Conservation (phyloP, 2,113 vertebrate genomes). For the Peromyscus maniculatus region DNA sequence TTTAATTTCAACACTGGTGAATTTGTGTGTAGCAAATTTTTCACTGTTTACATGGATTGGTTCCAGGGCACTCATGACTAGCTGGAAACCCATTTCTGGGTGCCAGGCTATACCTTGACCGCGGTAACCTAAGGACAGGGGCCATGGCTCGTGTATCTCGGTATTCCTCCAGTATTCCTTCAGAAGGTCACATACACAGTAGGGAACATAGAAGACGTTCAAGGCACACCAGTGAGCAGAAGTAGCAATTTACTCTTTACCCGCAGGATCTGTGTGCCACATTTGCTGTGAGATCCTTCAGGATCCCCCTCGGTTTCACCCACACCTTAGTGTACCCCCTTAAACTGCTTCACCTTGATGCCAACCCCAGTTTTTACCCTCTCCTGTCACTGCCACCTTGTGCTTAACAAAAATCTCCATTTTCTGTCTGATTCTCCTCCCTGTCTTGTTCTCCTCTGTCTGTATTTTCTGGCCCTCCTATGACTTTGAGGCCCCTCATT, state of each 20-base stretch:
- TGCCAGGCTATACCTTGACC: background rate
- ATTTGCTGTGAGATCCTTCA: background rate
- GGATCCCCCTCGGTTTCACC: background rate
- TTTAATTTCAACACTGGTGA: slow-evolving; percentile 49
- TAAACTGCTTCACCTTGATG: background rate
- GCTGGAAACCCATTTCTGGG: background rate
- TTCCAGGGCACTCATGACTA: background rate
- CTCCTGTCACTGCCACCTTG: background rate
- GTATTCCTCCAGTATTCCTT: background rate
- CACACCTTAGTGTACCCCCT: background rate
- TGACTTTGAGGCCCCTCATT: background rate
- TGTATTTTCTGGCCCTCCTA: background rate
- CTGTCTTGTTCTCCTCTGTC: background rate
- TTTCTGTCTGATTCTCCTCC: background rate
- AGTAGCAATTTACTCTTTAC: background rate
- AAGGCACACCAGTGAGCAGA: background rate
- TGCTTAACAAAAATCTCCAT: background rate
- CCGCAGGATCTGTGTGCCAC: fast-evolving
- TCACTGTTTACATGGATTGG: background rate
- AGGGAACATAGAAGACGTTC: background rate
- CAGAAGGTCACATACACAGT: background rate
- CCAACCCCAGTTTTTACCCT: background rate
- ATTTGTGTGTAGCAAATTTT: background rate
- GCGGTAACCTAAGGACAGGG: background rate
- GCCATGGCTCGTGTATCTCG: background rate